A percentile compares a stretch with the other conserved stretches of the same genome.
These are phyloP conservation scores for Phocoena phocoena DNA, from an alignment of 2,113 vertebrate genomes.

Conservation along the genomic window DNA sequence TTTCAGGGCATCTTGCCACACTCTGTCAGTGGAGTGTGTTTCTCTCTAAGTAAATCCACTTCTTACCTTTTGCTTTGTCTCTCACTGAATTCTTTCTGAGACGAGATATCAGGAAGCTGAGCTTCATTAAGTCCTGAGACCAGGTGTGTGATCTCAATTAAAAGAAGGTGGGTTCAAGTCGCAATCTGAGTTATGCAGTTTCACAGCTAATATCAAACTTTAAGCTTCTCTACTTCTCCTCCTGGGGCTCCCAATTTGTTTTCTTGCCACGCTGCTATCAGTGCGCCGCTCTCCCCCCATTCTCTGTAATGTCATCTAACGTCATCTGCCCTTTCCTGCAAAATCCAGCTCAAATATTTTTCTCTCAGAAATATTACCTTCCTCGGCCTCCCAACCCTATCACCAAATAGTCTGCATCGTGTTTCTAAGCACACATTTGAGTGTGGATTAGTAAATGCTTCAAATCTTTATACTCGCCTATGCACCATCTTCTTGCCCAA, in stretches of 20 bases:
- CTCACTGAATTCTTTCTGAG: too few relatives aligned
- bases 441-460: not conserved
- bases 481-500: not conserved
- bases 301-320: not conserved
- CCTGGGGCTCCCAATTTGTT: not conserved
- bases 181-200: too few relatives aligned
- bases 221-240: not conserved
- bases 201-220: not conserved
- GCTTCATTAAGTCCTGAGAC: too few relatives aligned
- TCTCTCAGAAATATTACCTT: not conserved
- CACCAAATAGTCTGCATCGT: not conserved
- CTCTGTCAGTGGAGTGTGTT: not conserved
- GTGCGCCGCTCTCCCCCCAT: too few relatives aligned
- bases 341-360: not conserved
- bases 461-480: fast-evolving
- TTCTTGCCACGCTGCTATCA: not conserved
- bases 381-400: too few relatives aligned
- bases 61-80: too few relatives aligned
- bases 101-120: too few relatives aligned
- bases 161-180: too few relatives aligned
- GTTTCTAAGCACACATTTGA: not conserved
- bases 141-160: too few relatives aligned
- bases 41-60: too few relatives aligned
- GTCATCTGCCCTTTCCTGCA: not conserved
- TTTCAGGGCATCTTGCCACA: not conserved